phyloP scores from a whole-genome alignment of 2,797 vertebrate genomes.

The Lepilemur ruficaudatus region DNA sequence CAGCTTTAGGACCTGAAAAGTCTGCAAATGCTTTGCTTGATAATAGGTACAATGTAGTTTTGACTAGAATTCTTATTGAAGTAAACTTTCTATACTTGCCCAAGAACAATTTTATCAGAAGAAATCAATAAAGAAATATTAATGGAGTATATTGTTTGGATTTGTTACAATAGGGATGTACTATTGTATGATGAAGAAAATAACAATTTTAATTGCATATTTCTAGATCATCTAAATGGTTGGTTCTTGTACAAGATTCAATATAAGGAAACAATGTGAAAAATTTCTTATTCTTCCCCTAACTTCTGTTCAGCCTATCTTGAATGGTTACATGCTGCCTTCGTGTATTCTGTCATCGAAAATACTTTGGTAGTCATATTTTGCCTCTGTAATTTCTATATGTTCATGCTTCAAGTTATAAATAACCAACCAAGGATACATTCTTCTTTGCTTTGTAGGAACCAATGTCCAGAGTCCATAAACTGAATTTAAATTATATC shows the following conservation, averaged over 20 bases:
- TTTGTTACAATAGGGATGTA: not conserved
- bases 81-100: not conserved
- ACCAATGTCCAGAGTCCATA: not conserved
- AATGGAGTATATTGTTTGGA: not conserved
- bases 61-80: slow-evolving; percentile 10
- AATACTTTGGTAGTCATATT: not conserved
- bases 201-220: not conserved
- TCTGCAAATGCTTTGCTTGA: not conserved
- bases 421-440: not conserved
- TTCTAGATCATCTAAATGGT: not conserved
- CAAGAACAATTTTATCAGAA: not conserved
- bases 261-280: not conserved
- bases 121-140: not conserved
- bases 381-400: not conserved
- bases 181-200: not conserved
- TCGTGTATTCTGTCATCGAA: not conserved
- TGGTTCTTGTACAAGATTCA: not conserved
- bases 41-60: not conserved
- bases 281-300: not conserved
- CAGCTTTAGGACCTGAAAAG: not conserved
- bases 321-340: not conserved
- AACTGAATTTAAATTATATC: not conserved
- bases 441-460: not conserved
- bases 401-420: not conserved
- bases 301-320: not conserved